These are phyloP conservation scores for Diorhabda elongata DNA, from an alignment of 1,140 invertebrate genomes.

Conservation along the genomic window DNA sequence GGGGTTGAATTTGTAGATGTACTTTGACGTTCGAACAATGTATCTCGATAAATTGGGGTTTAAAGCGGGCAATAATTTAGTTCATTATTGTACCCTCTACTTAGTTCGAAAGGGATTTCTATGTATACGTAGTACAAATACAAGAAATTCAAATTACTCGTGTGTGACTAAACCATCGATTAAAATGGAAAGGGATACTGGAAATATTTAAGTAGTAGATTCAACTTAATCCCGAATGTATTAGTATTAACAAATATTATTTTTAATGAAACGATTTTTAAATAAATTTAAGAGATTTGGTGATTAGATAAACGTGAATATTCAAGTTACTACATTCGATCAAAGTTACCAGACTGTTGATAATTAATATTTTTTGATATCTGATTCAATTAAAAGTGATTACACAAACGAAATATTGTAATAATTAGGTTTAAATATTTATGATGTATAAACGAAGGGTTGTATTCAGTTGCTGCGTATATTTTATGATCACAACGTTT, in stretches of 20 bases:
- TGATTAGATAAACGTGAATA: too few relatives aligned
- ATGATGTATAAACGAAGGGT: too few relatives aligned
- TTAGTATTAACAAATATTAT: neutral
- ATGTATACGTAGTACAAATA: neutral
- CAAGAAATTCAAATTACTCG: neutral
- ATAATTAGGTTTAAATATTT: too few relatives aligned
- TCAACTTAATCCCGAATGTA: neutral
- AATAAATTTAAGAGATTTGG: too few relatives aligned
- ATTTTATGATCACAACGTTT: too few relatives aligned
- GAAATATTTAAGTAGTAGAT: neutral
- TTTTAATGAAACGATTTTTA: too few relatives aligned
- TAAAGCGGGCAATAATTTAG: neutral
- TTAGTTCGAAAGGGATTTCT: neutral
- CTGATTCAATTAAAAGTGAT: too few relatives aligned
- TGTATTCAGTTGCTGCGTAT: too few relatives aligned
- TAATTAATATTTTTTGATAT: too few relatives aligned
- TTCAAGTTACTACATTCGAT: too few relatives aligned
- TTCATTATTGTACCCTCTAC: neutral
- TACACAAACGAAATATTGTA: too few relatives aligned
- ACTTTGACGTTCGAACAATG: constrained; percentile 2
- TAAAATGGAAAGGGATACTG: neutral
- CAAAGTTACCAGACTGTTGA: too few relatives aligned
- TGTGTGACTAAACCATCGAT: neutral
- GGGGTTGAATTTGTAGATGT: neutral
- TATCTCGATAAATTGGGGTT: constrained; percentile 2